Base-by-base conservation (phyloP, 2,113 vertebrate genomes). In the Gobiocypris rarus region DNA sequence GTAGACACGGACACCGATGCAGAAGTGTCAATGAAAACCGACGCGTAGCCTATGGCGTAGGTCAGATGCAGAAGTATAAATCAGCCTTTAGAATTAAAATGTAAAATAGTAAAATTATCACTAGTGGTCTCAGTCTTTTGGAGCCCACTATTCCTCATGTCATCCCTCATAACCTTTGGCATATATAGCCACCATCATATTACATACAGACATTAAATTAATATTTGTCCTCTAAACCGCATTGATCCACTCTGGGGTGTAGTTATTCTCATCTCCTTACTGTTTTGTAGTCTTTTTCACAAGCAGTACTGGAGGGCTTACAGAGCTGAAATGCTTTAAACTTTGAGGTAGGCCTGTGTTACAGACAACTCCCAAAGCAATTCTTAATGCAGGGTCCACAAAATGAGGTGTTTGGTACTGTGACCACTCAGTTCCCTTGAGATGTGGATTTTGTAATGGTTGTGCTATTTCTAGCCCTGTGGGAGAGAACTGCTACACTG, bases 361-460 rank as follows among this genome's bases (percentile, higher is more conserved):
- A 77, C 75, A 45, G 76, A 43, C n/a, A 61, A 67, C 41, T 80
- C 78, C 78, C 78, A 80, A 52, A 67, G 59, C 78, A 50, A 80
- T 80, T 48, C 78, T 67, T 80, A 31, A 80, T 67, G 43, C 59
- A 34, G 61, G 59, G 78, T 67, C 38, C 2, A 48, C 59, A 63
- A 67, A 80, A 65, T 80, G 43, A 63, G 59, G 78, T 79, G 56
- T 79, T 79, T 79, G 76, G n/a, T 79, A 45, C 76, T 63, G 61
- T 82, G 80, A 71, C 80, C 65, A 82, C 80, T 71, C 50, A 24
- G 80, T 22, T 82, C 80, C 65, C 80, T 38, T 41, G 63, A 82
- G 80, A 70, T 82, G 24, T 28, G 76, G 76, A 79, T 63, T 78
- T 67, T 80, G 61, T 67, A 50, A 80, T 52, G 78, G 43, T n/a